Evolutionary conservation across 1,140 invertebrate genomes (phyloP), one percentile per base, ranked within the genome.

Genomic region (Pomacea maculata): DNA sequence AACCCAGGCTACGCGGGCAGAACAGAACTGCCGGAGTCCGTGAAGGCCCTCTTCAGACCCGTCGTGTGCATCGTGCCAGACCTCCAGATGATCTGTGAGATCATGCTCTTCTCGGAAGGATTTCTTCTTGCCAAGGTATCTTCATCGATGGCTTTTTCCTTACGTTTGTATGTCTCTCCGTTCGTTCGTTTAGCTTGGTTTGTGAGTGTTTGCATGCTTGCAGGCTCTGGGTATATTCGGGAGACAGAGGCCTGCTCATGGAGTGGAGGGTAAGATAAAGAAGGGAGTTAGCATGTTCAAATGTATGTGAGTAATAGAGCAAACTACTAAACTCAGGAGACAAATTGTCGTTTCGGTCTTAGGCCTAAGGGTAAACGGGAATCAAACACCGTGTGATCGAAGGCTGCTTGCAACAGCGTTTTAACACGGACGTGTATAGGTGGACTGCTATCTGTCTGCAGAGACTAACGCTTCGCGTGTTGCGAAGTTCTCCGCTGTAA

Each of bases 31-130:
- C 96, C 96, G 0, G 96, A 97, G 91, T 97, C 96, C 0, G 95
- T 98, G 1, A 98, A 98, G 90, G 95, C 96, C 0, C 90, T 97
- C 1, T 98, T 97, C 90, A 92, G 97, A 55, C 96, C 96, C 0
- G 96, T 97, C 1, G 95, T 96, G 7, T 97, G 96, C 87, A 95
- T 97, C 79, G 94, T 96, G 52, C 97, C 97, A 0, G 96, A 98
- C 89, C 92, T 96, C 55, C 96, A 97, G 90, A 93, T 96, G 89
- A 98, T 98, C 82, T 97, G 96, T 88, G 93, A 96, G 85, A 97
- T 98, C 82, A 97, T 96, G 84, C 91, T 98, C 6, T 97, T 97
- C 89, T 97, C 96, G 64, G 96, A 97, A 91, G 97, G 97, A 54
- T 97, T 97, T 90, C 91, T 96, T 0, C 93, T 95, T 65, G 96